These are phyloP conservation scores for Halcyon malimbica DNA, from an alignment of 2,113 vertebrate genomes.

Conservation along the genomic window DNA sequence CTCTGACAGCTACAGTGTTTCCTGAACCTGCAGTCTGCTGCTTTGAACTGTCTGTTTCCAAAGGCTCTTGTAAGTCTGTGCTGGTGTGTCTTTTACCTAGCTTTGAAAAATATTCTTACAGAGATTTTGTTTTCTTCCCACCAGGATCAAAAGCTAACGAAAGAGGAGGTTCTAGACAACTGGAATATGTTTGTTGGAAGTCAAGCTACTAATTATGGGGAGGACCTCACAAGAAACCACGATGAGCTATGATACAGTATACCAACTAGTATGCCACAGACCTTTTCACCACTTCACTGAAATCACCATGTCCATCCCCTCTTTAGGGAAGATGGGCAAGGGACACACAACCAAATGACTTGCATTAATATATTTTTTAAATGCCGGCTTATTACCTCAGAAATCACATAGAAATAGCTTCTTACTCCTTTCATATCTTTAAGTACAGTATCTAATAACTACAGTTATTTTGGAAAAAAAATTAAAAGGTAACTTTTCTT, in stretches of 20 bases:
- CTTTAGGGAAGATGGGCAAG: not conserved
- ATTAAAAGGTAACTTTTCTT: not conserved
- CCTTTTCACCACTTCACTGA: not conserved
- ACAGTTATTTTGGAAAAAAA: not conserved
- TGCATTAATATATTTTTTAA: conserved; percentile 33
- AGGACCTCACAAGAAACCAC: conserved; percentile 94
- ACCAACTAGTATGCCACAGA: not conserved
- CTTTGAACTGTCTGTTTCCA: not conserved
- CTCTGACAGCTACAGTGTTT: not conserved
- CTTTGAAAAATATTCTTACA: not conserved
- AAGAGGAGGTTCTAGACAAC: conserved; percentile 94
- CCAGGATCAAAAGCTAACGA: conserved; percentile 92
- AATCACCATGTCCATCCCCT: not conserved
- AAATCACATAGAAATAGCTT: conserved; percentile 15
- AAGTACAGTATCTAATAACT: conserved; percentile 1
- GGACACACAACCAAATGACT: not conserved
- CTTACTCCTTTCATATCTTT: conserved; percentile 33
- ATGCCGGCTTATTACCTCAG: conserved; percentile 64
- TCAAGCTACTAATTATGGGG: conserved; percentile 97
- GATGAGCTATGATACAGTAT: conserved; percentile 88
- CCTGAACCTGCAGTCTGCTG: not conserved
- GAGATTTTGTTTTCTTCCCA: not conserved
- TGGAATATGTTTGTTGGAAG: conserved; percentile 99
- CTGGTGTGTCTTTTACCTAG: not conserved
- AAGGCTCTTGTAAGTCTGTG: not conserved